Evolutionary conservation across 2,797 vertebrate species (phyloP).

Genomic region (Carapus acus): DNA sequence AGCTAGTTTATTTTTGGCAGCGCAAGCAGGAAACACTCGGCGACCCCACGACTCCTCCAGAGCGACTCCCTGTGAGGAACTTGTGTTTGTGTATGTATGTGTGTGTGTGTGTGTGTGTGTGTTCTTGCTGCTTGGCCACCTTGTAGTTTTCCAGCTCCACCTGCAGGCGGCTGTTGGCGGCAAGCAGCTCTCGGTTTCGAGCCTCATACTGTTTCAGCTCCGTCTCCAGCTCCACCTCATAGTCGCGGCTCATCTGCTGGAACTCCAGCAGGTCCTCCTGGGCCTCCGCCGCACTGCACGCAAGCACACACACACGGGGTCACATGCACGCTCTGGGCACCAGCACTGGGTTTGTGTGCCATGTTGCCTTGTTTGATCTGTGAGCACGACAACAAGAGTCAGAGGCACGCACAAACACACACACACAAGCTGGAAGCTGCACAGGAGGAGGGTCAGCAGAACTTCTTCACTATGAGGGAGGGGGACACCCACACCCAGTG

Average conservation of each 20-base stretch:
- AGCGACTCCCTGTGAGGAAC: too few species aligned
- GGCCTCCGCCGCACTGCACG: constrained; percentile 74
- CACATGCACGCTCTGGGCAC: not conserved
- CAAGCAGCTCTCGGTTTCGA: constrained; percentile 83
- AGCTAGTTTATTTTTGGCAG: too few species aligned
- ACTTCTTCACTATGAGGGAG: too few species aligned
- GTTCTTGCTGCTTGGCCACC: constrained; percentile 61
- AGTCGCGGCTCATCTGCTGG: constrained; percentile 93
- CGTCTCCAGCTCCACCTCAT: constrained; percentile 89
- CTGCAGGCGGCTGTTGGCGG: constrained; percentile 79
- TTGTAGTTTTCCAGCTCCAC: constrained; percentile 85
- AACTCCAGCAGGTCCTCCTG: constrained; percentile 91
- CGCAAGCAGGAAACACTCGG: too few species aligned
- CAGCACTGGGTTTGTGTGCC: not conserved
- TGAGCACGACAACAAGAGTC: not conserved
- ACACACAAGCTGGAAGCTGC: too few species aligned
- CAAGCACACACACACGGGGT: not conserved
- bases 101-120: too few species aligned
- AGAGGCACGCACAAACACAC: too few species aligned
- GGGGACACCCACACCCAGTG: too few species aligned
- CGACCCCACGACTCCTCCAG: too few species aligned
- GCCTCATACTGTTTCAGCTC: constrained; percentile 87
- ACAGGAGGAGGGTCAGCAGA: constrained; percentile 11
- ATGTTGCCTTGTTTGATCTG: not conserved
- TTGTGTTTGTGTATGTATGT: too few species aligned